Base-by-base conservation (phyloP, 1,140 invertebrate species). In the Brachionus sp. region DNA sequence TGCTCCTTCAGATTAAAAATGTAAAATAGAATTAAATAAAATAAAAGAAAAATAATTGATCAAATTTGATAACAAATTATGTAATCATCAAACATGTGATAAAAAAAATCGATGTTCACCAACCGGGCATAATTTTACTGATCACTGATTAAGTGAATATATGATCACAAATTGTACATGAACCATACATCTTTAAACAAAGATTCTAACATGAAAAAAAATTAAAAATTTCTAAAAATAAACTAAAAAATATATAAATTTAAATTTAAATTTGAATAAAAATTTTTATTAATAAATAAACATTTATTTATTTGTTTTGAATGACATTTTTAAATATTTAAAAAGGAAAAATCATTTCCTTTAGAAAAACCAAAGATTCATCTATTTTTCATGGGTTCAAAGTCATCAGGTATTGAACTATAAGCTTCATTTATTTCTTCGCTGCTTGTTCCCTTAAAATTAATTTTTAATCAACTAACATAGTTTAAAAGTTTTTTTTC, bases 351-450 rank as follows among this genome's bases (percentile, higher is more conserved):
- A 46, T 2, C 1, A 12, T 46, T n/a, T n/a, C n/a, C n/a, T 53
- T 53, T 29, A 10, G 25, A 29, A 70, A 19, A 70, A 25, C 7
- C 3, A 0, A n/a, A 42, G 5, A 25, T 50, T 75, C 44, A 75
- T 75, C 70, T 80, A 25, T 62, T 80, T 80, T 80, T 80, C 7
- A 19, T 16, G 12, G 62, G 62, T 23, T 80, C 77, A 62, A 80
- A 80, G 19, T 80, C 77, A 66, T 80, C 77, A 37, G 77, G 77
- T 23, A 80, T 80, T 19, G 77, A 80, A 35, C 19, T 66, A n/a
- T 62, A 80, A 37, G 77, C 50, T 25, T 57, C 77, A 6, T 80
- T 66, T n/a, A 80, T 12, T 19, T 80, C 77, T 62, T 80, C 77
- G 42, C 46, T 80, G 9, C n/a, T 80, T 29, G 35, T 62, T 23